A percentile compares a stretch with the other conserved stretches of the same genome.
phyloP scores from a whole-genome alignment of 2,888 invertebrate genomes.

The Eupelmus urozonus region DNA sequence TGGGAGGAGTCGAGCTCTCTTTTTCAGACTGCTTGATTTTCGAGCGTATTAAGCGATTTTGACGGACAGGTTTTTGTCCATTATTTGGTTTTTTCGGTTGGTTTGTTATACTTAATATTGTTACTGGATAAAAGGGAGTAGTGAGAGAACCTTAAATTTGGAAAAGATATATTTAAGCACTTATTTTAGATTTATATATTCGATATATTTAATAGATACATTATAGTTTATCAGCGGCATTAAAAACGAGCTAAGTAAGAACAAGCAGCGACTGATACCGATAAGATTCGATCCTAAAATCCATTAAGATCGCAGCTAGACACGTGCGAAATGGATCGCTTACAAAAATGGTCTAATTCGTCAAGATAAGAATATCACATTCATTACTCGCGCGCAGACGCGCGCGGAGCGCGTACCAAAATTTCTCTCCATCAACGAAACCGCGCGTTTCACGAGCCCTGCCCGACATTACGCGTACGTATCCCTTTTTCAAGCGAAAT shows the following conservation, averaged over 20 bases:
- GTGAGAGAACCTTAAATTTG: no score
- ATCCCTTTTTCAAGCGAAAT: slow-evolving; percentile 21
- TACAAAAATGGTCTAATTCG: background rate
- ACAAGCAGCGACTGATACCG: background rate
- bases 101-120: no score
- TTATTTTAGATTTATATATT: no score
- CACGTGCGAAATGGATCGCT: background rate
- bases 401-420: no score
- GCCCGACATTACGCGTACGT: background rate
- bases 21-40: no score
- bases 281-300: background rate
- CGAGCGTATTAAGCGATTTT: background rate
- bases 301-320: background rate
- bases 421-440: background rate
- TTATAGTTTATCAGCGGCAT: no score
- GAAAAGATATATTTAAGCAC: no score
- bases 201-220: no score
- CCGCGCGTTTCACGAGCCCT: background rate
- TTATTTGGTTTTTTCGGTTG: no score
- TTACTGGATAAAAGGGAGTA: no score
- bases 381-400: no score
- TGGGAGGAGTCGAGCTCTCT: no score
- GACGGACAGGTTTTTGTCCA: background rate
- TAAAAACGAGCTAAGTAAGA: background rate
- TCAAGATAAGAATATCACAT: background rate